Conservation (phyloP, 2,113 vertebrate species). For the Syngnathoides biaculeatus region DNA sequence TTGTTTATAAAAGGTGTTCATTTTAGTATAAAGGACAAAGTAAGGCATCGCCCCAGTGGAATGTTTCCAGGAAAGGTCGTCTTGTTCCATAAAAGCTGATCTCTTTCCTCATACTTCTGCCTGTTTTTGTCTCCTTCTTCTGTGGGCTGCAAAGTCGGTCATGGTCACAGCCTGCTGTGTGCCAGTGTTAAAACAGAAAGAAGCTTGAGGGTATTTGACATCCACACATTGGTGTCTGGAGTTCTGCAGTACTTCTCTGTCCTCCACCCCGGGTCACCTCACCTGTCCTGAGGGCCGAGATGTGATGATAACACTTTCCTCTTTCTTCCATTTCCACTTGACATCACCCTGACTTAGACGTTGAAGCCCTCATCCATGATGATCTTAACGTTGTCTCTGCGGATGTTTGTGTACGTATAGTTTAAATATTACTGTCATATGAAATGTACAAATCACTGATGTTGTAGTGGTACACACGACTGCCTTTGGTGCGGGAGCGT, state of each 20-base stretch:
- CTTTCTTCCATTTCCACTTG: conserved; percentile 36
- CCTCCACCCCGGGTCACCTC: conserved; percentile 64
- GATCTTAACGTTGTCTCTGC: conserved; percentile 31
- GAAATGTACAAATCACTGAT: too few relatives aligned
- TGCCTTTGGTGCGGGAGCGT: too few relatives aligned
- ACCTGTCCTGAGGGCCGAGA: conserved; percentile 60
- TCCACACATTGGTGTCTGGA: conserved; percentile 55
- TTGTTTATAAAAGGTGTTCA: conserved; percentile 46
- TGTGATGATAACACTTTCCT: conserved; percentile 45
- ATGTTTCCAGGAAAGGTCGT: conserved; percentile 63
- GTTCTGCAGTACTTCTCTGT: conserved; percentile 57
- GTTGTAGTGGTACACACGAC: too few relatives aligned
- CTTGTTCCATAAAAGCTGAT: conserved; percentile 42
- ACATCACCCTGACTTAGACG: conserved; percentile 37
- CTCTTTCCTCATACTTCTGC: conserved; percentile 48
- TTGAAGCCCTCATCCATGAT: conserved; percentile 28
- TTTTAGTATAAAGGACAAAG: conserved; percentile 69
- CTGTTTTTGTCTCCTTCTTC: conserved; percentile 63
- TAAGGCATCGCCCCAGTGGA: conserved; percentile 50
- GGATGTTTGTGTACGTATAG: neutral
- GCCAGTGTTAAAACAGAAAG: conserved; percentile 44
- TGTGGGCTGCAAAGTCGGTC: conserved; percentile 69
- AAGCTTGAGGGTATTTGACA: conserved; percentile 62
- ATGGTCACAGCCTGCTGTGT: conserved; percentile 66
- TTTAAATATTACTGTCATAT: neutral